A percentile compares a stretch with the other conserved stretches of the same genome.
Evolutionary conservation across 2,797 vertebrate species (phyloP).

Genomic region (Oreortyx pictus): DNA sequence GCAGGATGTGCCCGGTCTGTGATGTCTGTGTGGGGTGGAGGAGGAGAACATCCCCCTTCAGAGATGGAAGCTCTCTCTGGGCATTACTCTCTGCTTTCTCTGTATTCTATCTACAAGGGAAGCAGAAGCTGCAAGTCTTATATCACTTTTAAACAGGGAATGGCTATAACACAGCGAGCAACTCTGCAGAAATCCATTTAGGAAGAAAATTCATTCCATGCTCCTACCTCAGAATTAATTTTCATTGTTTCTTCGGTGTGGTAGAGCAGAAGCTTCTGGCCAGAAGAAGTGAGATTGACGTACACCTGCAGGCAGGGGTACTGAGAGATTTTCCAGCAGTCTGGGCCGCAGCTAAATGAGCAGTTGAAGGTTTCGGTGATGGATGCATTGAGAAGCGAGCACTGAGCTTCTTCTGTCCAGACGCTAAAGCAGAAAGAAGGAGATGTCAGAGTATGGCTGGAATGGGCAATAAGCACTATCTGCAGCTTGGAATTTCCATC

Average conservation of each 20-base stretch:
- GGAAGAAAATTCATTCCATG: neutral
- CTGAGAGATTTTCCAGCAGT: constrained; percentile 90
- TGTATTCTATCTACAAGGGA: neutral
- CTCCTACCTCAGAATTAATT: constrained; percentile 89
- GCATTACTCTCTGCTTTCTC: neutral
- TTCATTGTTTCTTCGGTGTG: constrained; percentile 92
- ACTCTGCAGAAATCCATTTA: neutral
- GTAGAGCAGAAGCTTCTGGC: constrained; percentile 87
- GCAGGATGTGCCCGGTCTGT: accelerated
- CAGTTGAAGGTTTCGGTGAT: constrained; percentile 91
- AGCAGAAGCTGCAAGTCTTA: neutral
- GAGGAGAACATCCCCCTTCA: neutral
- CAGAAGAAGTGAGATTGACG: constrained; percentile 89
- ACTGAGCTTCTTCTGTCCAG: constrained; percentile 91
- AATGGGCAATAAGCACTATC: neutral
- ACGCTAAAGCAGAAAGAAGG: constrained; percentile 78
- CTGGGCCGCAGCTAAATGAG: constrained; percentile 91
- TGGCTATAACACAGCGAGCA: neutral
- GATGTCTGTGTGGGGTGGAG: neutral
- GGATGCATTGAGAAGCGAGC: constrained; percentile 88
- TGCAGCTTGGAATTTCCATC: neutral
- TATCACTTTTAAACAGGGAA: neutral
- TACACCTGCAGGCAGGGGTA: constrained; percentile 96
- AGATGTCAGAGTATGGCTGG: neutral
- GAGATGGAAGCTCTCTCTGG: neutral